Conservation (phyloP, 2,797 vertebrate species). For the Graptemys geographica region DNA sequence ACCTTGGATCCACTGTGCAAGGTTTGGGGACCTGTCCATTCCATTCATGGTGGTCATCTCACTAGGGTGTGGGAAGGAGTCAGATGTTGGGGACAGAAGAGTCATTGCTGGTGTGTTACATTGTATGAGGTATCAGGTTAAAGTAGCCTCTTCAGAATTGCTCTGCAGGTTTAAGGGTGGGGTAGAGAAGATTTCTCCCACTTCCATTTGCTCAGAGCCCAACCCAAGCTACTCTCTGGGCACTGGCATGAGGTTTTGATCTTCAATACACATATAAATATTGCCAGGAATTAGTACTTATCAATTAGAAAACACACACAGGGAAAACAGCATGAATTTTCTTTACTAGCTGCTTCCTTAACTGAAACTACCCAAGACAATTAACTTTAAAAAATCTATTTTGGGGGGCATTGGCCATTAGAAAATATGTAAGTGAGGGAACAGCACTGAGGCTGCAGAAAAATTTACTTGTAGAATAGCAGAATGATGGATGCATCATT, state of each 20-base stretch:
- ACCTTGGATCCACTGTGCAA: background rate
- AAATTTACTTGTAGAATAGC: background rate
- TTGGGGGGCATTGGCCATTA: background rate
- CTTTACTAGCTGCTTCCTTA: background rate
- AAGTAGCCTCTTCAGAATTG: background rate
- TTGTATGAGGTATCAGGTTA: rapidly evolving
- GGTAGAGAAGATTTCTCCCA: background rate
- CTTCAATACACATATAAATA: background rate
- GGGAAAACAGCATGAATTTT: background rate
- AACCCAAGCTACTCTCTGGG: background rate
- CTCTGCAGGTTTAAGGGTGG: rapidly evolving
- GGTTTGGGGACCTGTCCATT: rapidly evolving
- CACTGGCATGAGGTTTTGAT: background rate
- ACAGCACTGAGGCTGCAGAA: background rate
- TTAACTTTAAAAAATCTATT: background rate
- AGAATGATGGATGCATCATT: background rate
- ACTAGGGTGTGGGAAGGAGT: background rate
- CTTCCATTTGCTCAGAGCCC: background rate
- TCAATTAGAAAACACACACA: background rate
- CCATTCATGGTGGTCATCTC: rapidly evolving
- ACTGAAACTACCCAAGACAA: background rate
- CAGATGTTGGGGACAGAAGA: no score
- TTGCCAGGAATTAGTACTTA: background rate
- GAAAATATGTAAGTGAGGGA: background rate
- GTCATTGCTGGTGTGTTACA: no score